Evolutionary conservation across 2,888 invertebrate species (phyloP).

Genomic region (Thereva unica): DNA sequence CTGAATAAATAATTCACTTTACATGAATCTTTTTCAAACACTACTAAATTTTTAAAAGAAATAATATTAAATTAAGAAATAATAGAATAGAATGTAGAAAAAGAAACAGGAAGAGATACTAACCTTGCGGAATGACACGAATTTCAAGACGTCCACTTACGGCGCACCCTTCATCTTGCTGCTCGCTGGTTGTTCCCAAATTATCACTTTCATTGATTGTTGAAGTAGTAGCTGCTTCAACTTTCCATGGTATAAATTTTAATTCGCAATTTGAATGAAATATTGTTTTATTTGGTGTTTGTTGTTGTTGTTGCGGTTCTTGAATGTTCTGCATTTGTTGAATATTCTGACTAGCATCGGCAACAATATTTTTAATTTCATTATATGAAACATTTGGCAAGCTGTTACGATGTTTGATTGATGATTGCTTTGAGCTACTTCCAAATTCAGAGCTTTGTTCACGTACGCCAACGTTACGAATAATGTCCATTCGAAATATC

Average conservation of each 20-base stretch:
- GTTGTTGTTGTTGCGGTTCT: not conserved
- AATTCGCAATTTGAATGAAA: conserved; percentile 44
- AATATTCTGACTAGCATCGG: not conserved
- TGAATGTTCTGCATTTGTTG: not conserved
- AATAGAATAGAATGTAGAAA: not conserved
- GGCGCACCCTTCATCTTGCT: conserved; percentile 60
- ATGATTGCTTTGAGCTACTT: conserved; percentile 42
- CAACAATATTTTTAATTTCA: conserved; percentile 39
- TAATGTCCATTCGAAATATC: conserved; percentile 78
- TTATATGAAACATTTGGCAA: conserved; percentile 54
- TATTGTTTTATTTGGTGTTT: conserved; percentile 5
- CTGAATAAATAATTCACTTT: too few species aligned
- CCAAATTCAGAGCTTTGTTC: conserved; percentile 52
- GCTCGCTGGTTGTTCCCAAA: conserved; percentile 29
- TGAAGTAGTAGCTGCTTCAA: conserved; percentile 42
- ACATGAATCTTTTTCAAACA: too few species aligned
- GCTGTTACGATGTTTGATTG: conserved; percentile 53
- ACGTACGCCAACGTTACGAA: conserved; percentile 74
- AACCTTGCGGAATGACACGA: conserved; percentile 67
- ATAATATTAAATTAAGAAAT: not conserved
- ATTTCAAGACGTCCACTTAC: conserved; percentile 83
- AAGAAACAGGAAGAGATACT: not conserved
- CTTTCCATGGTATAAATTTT: conserved; percentile 44
- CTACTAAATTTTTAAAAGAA: conserved; percentile 9
- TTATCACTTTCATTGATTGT: conserved; percentile 37